Conservation (phyloP, 2,888 invertebrate species). For the Xiphydria camelus region DNA sequence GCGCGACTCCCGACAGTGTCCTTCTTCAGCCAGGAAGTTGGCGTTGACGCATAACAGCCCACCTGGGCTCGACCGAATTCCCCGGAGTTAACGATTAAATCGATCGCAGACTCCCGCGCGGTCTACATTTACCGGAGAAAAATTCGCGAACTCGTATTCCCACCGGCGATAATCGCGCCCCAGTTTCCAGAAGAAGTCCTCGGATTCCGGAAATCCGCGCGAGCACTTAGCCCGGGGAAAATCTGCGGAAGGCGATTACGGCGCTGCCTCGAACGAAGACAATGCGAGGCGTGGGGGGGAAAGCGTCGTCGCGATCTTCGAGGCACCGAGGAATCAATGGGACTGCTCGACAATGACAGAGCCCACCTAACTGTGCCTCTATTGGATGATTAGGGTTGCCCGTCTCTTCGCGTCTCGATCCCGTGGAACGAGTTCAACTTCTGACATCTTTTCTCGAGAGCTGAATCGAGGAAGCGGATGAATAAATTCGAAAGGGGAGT, state of each 20-base stretch:
- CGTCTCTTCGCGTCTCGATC: constrained; percentile 20
- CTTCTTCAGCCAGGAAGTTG: constrained; percentile 32
- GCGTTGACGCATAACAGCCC: constrained; percentile 44
- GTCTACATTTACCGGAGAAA: no score
- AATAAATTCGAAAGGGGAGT: no score
- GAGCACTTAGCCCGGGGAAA: constrained; percentile 30
- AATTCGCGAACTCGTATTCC: no score
- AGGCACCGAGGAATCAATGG: neutral
- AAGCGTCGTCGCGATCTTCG: neutral
- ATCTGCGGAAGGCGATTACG: constrained; percentile 50
- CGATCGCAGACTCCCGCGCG: no score
- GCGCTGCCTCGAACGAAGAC: constrained; percentile 35
- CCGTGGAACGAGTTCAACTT: constrained; percentile 25
- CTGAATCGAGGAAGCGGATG: no score
- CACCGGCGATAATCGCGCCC: no score
- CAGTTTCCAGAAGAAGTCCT: constrained; percentile 25
- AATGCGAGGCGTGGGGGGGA: constrained; percentile 24
- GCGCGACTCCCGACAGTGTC: constrained; percentile 1
- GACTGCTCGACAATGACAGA: neutral
- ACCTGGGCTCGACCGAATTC: constrained; percentile 33
- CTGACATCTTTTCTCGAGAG: no score
- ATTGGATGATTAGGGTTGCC: constrained; percentile 34
- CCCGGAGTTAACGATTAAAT: no score
- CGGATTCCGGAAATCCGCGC: constrained; percentile 9
- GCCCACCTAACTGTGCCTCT: constrained; percentile 12